Conservation (phyloP, 1,140 invertebrate species). For the Lordiphosa mommai region DNA sequence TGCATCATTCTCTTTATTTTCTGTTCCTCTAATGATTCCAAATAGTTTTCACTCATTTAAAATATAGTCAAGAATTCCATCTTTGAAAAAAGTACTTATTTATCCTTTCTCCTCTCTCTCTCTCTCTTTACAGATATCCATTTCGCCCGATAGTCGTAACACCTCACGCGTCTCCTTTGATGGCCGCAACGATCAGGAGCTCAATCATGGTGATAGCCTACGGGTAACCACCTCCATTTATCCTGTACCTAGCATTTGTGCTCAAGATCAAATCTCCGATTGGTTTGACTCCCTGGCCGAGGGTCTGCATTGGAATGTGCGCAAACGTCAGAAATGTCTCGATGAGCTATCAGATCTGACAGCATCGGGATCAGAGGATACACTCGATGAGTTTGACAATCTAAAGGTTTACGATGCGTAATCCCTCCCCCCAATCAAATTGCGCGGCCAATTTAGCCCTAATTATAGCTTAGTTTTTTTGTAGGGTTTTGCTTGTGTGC, state of each 20-base stretch:
- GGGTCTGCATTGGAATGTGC: constrained; percentile 98
- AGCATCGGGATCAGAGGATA: constrained; percentile 90
- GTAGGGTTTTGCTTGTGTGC: constrained; percentile 46
- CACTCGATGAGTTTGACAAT: constrained; percentile 86
- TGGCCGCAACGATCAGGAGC: constrained; percentile 94
- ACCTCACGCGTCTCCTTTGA: constrained; percentile 98
- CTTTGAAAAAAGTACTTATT: too few relatives aligned
- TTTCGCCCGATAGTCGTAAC: constrained; percentile 95
- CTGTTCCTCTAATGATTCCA: too few relatives aligned
- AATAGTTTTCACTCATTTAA: too few relatives aligned
- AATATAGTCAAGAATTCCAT: too few relatives aligned
- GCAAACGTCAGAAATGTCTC: constrained; percentile 94
- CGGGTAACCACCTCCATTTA: constrained; percentile 96
- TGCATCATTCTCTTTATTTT: too few relatives aligned
- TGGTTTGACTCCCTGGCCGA: constrained; percentile 98
- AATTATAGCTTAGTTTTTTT: constrained; percentile 27
- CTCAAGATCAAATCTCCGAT: constrained; percentile 96
- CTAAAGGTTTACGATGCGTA: constrained; percentile 57
- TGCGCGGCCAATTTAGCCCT: constrained; percentile 40
- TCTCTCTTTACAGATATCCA: constrained; percentile 87
- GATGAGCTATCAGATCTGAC: constrained; percentile 92
- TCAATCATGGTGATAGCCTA: constrained; percentile 95
- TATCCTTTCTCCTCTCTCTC: not conserved
- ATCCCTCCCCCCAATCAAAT: constrained; percentile 6
- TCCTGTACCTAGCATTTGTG: constrained; percentile 96